Evolutionary conservation across 2,888 invertebrate species (phyloP).

Genomic region (Tryphoninae sp.): DNA sequence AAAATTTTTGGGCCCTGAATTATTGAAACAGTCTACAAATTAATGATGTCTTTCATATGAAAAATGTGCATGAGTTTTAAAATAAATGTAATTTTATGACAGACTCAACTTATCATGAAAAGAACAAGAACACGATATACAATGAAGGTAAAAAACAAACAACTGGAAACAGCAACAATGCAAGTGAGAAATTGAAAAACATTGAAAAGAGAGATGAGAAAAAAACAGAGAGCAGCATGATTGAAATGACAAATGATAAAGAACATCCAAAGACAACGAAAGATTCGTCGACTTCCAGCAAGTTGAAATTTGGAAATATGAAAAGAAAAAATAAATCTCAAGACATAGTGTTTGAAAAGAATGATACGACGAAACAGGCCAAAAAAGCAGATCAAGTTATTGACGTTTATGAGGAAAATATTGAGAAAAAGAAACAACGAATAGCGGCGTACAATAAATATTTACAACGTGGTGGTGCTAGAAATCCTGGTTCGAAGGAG

Average conservation of each 20-base stretch:
- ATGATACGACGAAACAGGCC: slow-evolving; percentile 35
- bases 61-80: not conserved
- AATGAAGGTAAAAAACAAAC: slow-evolving; percentile 32
- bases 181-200: slow-evolving; percentile 3
- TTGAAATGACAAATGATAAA: slow-evolving; percentile 60
- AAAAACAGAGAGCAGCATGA: slow-evolving; percentile 28
- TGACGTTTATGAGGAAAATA: slow-evolving; percentile 86
- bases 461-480: slow-evolving; percentile 89
- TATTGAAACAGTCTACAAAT: not conserved
- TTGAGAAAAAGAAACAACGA: slow-evolving; percentile 86
- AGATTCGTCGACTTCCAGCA: not conserved
- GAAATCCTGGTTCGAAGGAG: slow-evolving; percentile 91
- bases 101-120: slow-evolving; percentile 58
- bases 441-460: slow-evolving; percentile 89
- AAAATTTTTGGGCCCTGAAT: not conserved
- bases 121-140: slow-evolving; percentile 56
- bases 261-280: slow-evolving; percentile 41
- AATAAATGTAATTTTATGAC: not conserved
- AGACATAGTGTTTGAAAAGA: slow-evolving; percentile 64
- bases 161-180: slow-evolving; percentile 45
- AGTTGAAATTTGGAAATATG: slow-evolving; percentile 12
- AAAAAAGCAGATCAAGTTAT: slow-evolving; percentile 56
- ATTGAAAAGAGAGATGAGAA: slow-evolving; percentile 52
- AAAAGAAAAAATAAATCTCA: slow-evolving; percentile 41
- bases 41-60: too few relatives aligned